A percentile compares a stretch with the other conserved stretches of the same genome.
Conservation (phyloP, 2,113 vertebrate genomes). For the Odocoileus virginianus region DNA sequence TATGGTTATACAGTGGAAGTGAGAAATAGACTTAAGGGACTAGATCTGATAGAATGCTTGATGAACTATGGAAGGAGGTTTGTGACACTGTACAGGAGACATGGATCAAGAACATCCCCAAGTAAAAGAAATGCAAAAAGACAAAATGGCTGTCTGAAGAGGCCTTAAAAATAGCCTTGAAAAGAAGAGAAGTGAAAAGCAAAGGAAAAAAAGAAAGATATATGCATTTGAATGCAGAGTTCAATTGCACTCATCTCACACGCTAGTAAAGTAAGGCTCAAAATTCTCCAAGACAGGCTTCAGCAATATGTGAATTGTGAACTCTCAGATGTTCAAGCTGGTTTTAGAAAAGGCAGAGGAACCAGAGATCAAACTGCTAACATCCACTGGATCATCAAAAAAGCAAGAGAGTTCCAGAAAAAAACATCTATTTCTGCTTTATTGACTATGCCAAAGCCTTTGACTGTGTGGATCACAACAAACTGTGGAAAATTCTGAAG, state of each 20-base stretch:
- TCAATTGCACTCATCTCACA: background rate
- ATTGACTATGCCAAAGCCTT: background rate
- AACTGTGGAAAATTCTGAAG: background rate
- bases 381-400: rapidly evolving
- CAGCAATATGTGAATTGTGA: background rate
- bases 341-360: background rate
- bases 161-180: background rate
- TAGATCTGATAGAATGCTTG: background rate
- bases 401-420: background rate
- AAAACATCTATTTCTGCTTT: background rate
- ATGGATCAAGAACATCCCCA: background rate
- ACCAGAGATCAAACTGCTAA: background rate
- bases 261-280: background rate
- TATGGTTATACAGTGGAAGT: background rate
- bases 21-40: background rate
- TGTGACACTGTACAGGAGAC: background rate
- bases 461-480: background rate
- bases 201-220: background rate
- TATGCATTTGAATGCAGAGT: background rate
- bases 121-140: background rate
- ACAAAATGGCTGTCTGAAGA: background rate
- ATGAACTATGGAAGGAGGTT: too few relatives aligned
- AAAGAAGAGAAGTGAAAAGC: background rate
- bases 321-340: background rate
- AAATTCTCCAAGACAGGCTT: background rate